Conservation (phyloP, 2,888 invertebrate species). For the Seira musarum region DNA sequence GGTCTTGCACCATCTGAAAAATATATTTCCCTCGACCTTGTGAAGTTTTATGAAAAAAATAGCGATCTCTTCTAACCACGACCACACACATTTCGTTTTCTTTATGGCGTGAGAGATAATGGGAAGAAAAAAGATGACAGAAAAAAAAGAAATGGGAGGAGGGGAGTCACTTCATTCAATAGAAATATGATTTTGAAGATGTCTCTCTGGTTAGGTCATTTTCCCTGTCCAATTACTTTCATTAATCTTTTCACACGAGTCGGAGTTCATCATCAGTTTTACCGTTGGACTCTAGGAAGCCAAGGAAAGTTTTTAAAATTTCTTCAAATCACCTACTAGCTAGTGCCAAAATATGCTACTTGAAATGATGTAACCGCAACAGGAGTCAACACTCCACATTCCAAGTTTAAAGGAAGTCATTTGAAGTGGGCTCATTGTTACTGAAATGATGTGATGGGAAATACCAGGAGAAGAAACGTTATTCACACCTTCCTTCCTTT, state of each 20-base stretch:
- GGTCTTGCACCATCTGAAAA: neutral
- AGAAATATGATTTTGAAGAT: conserved; percentile 25
- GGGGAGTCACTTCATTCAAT: conserved; percentile 8
- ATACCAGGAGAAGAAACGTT: no score
- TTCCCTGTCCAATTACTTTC: conserved; percentile 50
- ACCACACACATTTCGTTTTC: neutral
- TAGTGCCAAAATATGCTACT: no score
- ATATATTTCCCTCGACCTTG: no score
- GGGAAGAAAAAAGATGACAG: conserved; percentile 1
- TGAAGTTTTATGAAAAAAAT: no score
- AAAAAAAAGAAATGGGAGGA: neutral
- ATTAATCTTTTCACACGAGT: conserved; percentile 34
- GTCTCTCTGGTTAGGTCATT: conserved; percentile 35
- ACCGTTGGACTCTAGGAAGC: no score
- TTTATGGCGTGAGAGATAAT: neutral
- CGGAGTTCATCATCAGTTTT: no score
- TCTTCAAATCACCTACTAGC: no score
- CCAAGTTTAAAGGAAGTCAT: no score
- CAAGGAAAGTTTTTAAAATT: no score
- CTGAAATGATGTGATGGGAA: no score
- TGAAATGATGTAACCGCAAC: neutral
- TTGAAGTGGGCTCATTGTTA: no score
- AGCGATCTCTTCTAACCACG: no score
- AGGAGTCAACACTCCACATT: neutral
- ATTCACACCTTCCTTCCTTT: conserved; percentile 33